These are phyloP conservation scores for Enteromius mattozi DNA, from an alignment of 2,797 vertebrate species.

Conservation along the genomic window DNA sequence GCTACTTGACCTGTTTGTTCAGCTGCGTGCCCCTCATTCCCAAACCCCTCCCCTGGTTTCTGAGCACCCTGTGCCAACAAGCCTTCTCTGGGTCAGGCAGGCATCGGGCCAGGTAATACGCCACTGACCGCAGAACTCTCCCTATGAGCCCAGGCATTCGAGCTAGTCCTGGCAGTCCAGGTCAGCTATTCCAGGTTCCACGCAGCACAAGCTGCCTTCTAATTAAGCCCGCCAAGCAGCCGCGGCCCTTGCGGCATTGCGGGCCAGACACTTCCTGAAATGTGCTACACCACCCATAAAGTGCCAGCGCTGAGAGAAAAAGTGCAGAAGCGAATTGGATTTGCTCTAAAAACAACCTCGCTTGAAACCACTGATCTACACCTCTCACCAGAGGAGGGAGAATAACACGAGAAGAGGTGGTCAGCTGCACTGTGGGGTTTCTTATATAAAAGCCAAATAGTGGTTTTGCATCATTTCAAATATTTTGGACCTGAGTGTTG, in stretches of 20 bases:
- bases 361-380: conserved; percentile 33
- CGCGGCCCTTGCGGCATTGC: conserved; percentile 69
- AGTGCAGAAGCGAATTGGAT: conserved; percentile 59
- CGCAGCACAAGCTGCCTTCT: conserved; percentile 74
- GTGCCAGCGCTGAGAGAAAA: conserved; percentile 60
- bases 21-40: conserved; percentile 66
- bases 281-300: conserved; percentile 73
- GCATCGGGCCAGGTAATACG: conserved; percentile 36
- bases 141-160: conserved; percentile 26
- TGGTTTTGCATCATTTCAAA: conserved; percentile 38
- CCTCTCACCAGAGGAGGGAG: conserved; percentile 9
- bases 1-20: conserved; percentile 79
- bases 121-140: conserved; percentile 21
- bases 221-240: conserved; percentile 75
- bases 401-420: conserved; percentile 49
- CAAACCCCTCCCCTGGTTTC: conserved; percentile 36
- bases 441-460: conserved; percentile 19
- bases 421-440: background rate
- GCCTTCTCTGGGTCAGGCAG: conserved; percentile 17
- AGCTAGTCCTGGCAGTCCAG: conserved; percentile 60
- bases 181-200: conserved; percentile 75
- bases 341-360: conserved; percentile 34
- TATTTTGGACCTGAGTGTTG: background rate
- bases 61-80: conserved; percentile 49
- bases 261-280: conserved; percentile 77